Evolutionary conservation across 2,888 invertebrate genomes (phyloP).

Genomic region (Lepidocyrtoides sp.): DNA sequence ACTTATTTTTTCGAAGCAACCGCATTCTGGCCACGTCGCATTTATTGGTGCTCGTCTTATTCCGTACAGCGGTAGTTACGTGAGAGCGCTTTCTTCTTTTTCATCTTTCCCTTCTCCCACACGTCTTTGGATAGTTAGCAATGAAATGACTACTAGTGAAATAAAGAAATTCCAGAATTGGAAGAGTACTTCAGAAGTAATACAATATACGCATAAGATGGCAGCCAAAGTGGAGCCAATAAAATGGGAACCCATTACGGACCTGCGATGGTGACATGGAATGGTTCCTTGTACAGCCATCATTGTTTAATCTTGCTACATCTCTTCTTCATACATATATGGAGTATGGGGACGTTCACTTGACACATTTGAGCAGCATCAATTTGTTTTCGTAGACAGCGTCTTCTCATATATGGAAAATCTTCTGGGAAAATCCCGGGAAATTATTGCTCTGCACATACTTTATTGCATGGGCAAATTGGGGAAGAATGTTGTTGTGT

Average conservation of each 20-base stretch:
- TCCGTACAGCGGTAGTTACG: not conserved
- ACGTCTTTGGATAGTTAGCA: slow-evolving; percentile 43
- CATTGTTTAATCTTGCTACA: not conserved
- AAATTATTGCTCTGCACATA: too few species aligned
- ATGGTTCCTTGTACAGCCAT: not conserved
- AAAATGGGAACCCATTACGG: slow-evolving; percentile 14
- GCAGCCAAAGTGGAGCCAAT: slow-evolving; percentile 11
- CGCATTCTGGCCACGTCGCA: slow-evolving; percentile 9
- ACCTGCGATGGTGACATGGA: not conserved
- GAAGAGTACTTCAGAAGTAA: not conserved
- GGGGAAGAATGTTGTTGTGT: too few species aligned
- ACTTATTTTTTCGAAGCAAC: not conserved
- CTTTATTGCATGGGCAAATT: too few species aligned
- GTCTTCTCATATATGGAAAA: too few species aligned
- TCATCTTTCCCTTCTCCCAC: not conserved
- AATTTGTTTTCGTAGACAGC: too few species aligned
- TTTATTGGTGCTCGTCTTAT: not conserved
- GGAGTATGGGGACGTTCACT: not conserved
- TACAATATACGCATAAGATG: not conserved
- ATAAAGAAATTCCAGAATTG: not conserved
- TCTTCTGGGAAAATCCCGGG: too few species aligned
- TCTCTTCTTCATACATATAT: not conserved
- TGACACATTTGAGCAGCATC: too few species aligned
- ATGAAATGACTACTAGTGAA: slow-evolving; percentile 32
- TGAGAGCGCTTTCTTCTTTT: not conserved